These are phyloP conservation scores for Teinopalpus imperialis DNA, from an alignment of 2,888 invertebrate genomes.

Conservation along the genomic window DNA sequence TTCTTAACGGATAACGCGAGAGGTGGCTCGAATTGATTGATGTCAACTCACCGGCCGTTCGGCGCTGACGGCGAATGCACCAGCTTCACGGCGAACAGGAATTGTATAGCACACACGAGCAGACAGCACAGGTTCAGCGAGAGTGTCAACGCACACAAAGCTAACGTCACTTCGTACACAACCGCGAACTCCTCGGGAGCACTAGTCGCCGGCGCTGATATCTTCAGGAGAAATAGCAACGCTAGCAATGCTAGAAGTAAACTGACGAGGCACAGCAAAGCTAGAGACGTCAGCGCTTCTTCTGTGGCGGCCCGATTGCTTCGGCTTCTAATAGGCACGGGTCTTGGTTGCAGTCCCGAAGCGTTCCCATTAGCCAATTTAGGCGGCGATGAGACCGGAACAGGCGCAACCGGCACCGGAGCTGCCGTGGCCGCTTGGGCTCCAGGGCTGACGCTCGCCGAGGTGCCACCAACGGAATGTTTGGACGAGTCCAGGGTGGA, in stretches of 20 bases:
- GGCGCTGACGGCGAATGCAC: constrained; percentile 92
- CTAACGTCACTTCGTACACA: constrained; percentile 95
- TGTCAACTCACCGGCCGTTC: constrained; percentile 83
- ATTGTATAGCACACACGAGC: constrained; percentile 96
- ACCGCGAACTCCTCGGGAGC: constrained; percentile 91
- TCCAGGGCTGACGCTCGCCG: constrained; percentile 82
- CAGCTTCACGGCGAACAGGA: constrained; percentile 95
- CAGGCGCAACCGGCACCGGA: constrained; percentile 50
- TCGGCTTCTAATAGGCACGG: constrained; percentile 54
- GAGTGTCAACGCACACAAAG: constrained; percentile 93
- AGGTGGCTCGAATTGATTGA: constrained; percentile 37
- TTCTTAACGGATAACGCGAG: constrained; percentile 55
- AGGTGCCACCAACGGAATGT: constrained; percentile 83
- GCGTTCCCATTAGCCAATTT: constrained; percentile 80
- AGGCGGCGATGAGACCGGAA: constrained; percentile 65
- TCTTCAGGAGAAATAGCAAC: constrained; percentile 91
- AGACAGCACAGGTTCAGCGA: constrained; percentile 95
- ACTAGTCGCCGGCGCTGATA: constrained; percentile 85
- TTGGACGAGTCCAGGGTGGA: constrained; percentile 86
- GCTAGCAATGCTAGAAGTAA: constrained; percentile 91
- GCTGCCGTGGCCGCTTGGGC: constrained; percentile 51
- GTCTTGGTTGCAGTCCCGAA: constrained; percentile 70
- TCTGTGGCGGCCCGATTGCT: constrained; percentile 68
- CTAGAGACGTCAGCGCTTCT: constrained; percentile 92
- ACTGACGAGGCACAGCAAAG: constrained; percentile 92